Percentiles rank a stretch among this genome's conserved stretches.
These are phyloP conservation scores for Thelaira solivaga DNA, from an alignment of 2,888 invertebrate genomes.

Conservation along the genomic window DNA sequence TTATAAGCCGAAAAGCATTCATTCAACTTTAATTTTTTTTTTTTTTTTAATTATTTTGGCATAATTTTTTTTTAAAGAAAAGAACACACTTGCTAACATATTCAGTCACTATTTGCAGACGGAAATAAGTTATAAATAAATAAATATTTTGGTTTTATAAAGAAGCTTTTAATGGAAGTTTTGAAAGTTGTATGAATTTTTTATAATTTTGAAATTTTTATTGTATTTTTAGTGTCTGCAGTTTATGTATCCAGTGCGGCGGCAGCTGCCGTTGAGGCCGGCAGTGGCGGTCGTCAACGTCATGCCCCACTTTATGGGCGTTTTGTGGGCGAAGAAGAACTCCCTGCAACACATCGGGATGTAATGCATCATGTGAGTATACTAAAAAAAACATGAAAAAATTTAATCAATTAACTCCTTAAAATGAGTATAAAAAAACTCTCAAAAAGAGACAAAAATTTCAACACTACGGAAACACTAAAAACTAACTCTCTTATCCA, in stretches of 20 bases:
- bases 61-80: background rate
- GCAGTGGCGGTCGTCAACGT: slow-evolving; percentile 79
- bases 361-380: slow-evolving; percentile 77
- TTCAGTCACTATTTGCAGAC: background rate
- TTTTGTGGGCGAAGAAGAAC: slow-evolving; percentile 92
- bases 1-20: slow-evolving; percentile 7
- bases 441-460: no score
- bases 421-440: no score
- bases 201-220: background rate
- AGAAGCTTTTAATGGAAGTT: background rate
- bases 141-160: no score
- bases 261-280: slow-evolving; percentile 71
- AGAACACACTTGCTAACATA: slow-evolving; percentile 3
- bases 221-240: slow-evolving; percentile 74
- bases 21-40: background rate
- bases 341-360: slow-evolving; percentile 79
- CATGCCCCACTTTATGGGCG: slow-evolving; percentile 92
- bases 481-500: no score
- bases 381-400: no score
- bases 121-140: background rate
- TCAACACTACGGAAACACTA: no score
- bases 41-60: no score
- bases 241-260: slow-evolving; percentile 77
- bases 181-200: background rate
- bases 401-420: no score